Percentiles rank a stretch among this genome's conserved stretches.
phyloP scores from a whole-genome alignment of 1,140 invertebrate genomes.

The Hyposmocoma kahamanoa region DNA sequence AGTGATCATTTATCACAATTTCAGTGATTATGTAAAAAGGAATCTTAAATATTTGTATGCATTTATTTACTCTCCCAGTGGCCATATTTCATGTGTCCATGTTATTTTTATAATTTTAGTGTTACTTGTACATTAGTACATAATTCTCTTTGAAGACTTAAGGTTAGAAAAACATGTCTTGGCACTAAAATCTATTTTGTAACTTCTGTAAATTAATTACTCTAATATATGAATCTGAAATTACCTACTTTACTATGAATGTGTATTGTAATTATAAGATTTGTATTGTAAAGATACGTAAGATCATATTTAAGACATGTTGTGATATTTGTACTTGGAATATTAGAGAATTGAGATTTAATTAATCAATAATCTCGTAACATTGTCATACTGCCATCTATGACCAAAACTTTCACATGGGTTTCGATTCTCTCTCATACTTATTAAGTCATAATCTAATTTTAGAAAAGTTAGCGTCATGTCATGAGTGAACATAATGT shows the following conservation, averaged over 20 bases:
- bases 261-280: conserved; percentile 52
- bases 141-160: too few species aligned
- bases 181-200: too few species aligned
- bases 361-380: too few species aligned
- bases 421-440: too few species aligned
- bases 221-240: conserved; percentile 47
- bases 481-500: too few species aligned
- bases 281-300: conserved; percentile 62
- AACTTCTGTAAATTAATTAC: conserved; percentile 48
- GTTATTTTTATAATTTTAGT: conserved; percentile 48
- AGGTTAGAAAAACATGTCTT: too few species aligned
- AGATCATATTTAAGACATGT: conserved; percentile 59
- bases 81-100: conserved; percentile 58
- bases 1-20: background rate
- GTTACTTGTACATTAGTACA: too few species aligned
- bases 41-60: conserved; percentile 13
- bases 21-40: conserved; percentile 1
- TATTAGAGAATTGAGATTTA: conserved; percentile 61
- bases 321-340: conserved; percentile 73
- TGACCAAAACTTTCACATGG: too few species aligned
- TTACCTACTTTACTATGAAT: conserved; percentile 62
- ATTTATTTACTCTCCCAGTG: conserved; percentile 54
- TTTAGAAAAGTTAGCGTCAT: too few species aligned
- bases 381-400: too few species aligned
- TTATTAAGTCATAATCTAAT: too few species aligned